Base-by-base conservation (phyloP, 37 sponge, comb jelly and placozoan genomes). In the Spongilla lacustris region DNA sequence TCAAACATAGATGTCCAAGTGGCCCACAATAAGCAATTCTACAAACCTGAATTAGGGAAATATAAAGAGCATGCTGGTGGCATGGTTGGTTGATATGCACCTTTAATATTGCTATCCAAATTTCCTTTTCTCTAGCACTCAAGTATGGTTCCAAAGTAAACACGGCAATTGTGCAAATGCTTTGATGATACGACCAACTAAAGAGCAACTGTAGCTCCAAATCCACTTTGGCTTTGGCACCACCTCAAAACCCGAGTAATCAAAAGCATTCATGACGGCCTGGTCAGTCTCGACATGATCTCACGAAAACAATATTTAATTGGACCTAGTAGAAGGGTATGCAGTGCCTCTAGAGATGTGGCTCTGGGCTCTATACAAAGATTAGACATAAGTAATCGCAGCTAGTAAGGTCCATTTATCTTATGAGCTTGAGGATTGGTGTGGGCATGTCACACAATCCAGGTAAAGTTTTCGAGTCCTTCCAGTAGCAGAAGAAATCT, bases 261-360 rank as follows among this genome's bases (percentile, higher is more conserved):
- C 67, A 49, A 88, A 77, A 14, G 89, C n/a, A 19, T 12, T 24
- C 24, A 90, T 46, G 4, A 29, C 68, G 38, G 90, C 80, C 21
- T 83, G n/a, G 58, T 68, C 37, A 76, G 24, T 30, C 12, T 46
- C 19, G 46, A 22, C 79, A 90, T 90, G 21, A 81, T 21, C 28
- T n/a, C 66, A 36, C 36, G 46, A 8, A 81, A 23, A 10, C 82
- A 76, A 37, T 88, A 88, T 37, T 88, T 82, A 77, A 77, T 71
- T 32, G 83, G 73, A 14, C 89, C 89, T 26, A 88, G 73, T 2
- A 88, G 36, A 24, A 88, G 35, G 22, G 89, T 83, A 30, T 88
- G 89, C 19, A 88, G 79, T 37, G 68, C 73, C 32, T 88, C 88
- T 22, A 88, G 71, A 12, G 88, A 83, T 27, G 83, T 88, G 24